Evolutionary conservation across 1,140 invertebrate genomes (phyloP), one percentile per base, ranked within the genome.

Genomic region (Drosophila nigromelanica): DNA sequence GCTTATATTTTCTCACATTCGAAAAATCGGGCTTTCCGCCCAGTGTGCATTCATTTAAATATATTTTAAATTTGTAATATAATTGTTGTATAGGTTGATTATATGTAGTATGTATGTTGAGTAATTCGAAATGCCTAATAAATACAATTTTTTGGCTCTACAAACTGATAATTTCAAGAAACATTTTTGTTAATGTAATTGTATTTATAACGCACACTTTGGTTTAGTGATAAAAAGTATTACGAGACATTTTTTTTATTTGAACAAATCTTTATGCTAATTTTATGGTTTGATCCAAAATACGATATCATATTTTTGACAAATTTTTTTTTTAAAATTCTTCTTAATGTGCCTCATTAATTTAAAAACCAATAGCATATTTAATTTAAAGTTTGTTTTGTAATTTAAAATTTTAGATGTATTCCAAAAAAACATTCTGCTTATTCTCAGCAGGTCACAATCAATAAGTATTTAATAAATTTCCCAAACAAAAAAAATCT

Each of bases 301-400:
- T 48, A 39, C 33, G 33, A 63, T 54, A 24, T 35, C 18, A 33
- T 37, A 64, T 64, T 64, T 64, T 55, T 27, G 30, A 64, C n/a
- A 12, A 33, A n/a, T n/a, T n/a, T 15, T 11, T 52, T 55, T 55
- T 43, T 52, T n/a, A 18, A 82, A 87, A 82, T 80, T 89, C 79
- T 83, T 89, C 76, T 74, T 80, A 60, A 83, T 77, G 83, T 89
- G 83, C 83, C 83, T 83, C 76, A 89, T 80, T 89, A 83, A 80
- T 74, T 77, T 71, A 76, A 70, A 64, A 51, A n/a, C 30, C 21
- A 14, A 45, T 40, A 69, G 45, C 56, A 37, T 37, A 48, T 47
- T 35, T 62, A 56, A 70, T 59, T 61, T 52, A 4, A 48, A 40
- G 2, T 50, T 27, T 35, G 4, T 47, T 60, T 24, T 52, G 21